Conservation (phyloP, 2,888 invertebrate genomes). For the Diloba caeruleocephala region DNA sequence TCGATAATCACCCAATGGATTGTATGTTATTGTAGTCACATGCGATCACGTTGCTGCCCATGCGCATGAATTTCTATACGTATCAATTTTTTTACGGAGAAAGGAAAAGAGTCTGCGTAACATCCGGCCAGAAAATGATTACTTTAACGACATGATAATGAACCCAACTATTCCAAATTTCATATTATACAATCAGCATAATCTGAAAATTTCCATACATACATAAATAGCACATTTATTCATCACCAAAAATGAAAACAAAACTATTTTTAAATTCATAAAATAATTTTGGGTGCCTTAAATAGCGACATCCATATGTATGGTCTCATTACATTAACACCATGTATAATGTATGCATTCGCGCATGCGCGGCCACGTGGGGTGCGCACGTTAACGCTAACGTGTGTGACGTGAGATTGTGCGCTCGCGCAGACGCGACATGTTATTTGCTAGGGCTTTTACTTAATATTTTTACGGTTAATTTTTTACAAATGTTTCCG, state of each 20-base stretch:
- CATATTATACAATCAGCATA: slow-evolving; percentile 8
- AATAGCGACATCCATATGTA: slow-evolving; percentile 27
- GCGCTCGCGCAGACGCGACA: slow-evolving; percentile 28
- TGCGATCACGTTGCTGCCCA: too few species aligned
- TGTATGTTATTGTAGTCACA: too few species aligned
- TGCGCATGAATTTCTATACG: too few species aligned
- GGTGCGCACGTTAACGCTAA: slow-evolving; percentile 58
- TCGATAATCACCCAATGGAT: too few species aligned
- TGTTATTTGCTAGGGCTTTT: slow-evolving; percentile 43
- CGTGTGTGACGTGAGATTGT: slow-evolving; percentile 50
- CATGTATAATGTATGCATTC: slow-evolving; percentile 44
- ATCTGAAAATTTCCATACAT: slow-evolving; percentile 14
- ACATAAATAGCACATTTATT: background rate
- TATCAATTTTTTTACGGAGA: too few species aligned
- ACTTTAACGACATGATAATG: slow-evolving; percentile 17
- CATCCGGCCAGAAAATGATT: slow-evolving; percentile 9
- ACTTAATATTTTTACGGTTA: background rate
- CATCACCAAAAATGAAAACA: background rate
- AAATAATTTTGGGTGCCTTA: slow-evolving; percentile 22
- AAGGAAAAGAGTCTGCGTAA: background rate
- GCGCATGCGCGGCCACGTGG: slow-evolving; percentile 52
- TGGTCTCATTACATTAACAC: slow-evolving; percentile 34
- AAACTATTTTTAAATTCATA: slow-evolving; percentile 23
- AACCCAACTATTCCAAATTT: background rate
- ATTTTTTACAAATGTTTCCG: too few species aligned